These are phyloP conservation scores for Varroa destructor DNA, from an alignment of 1,140 invertebrate species.

Conservation along the genomic window DNA sequence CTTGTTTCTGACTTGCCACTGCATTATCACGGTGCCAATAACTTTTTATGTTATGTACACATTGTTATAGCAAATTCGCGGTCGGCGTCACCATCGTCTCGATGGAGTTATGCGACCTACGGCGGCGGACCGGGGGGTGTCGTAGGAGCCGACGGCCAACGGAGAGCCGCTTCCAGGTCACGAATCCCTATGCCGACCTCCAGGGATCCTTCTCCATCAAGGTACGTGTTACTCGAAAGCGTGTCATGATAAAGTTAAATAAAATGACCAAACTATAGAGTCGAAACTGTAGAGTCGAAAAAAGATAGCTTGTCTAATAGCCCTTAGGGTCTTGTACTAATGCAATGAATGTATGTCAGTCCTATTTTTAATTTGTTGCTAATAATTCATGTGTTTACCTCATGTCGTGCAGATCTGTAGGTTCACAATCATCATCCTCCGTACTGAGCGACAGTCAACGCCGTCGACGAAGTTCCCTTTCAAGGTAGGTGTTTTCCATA, in stretches of 20 bases:
- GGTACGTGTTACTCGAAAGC: neutral
- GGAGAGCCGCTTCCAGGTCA: constrained; percentile 38
- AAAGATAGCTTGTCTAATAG: no score
- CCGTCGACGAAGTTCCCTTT: constrained; percentile 22
- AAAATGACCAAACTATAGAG: no score
- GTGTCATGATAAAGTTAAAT: no score
- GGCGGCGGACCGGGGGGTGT: constrained; percentile 24
- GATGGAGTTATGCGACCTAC: constrained; percentile 56
- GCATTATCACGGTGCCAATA: no score
- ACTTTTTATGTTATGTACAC: no score
- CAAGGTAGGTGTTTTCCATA: neutral
- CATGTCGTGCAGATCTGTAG: neutral
- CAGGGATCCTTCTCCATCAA: constrained; percentile 48
- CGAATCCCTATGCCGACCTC: constrained; percentile 55
- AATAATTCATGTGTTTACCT: no score
- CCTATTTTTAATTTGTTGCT: no score
- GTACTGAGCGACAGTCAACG: constrained; percentile 10
- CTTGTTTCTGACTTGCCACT: no score
- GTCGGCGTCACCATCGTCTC: constrained; percentile 70
- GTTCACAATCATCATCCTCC: constrained; percentile 12
- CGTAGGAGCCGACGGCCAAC: neutral
- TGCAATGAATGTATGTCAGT: no score
- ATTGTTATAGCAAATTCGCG: constrained; percentile 56
- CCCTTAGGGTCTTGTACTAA: no score
- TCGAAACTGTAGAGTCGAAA: no score